Evolutionary conservation across 2,113 vertebrate species (phyloP).

Genomic region (Todiramphus saurophagus): DNA sequence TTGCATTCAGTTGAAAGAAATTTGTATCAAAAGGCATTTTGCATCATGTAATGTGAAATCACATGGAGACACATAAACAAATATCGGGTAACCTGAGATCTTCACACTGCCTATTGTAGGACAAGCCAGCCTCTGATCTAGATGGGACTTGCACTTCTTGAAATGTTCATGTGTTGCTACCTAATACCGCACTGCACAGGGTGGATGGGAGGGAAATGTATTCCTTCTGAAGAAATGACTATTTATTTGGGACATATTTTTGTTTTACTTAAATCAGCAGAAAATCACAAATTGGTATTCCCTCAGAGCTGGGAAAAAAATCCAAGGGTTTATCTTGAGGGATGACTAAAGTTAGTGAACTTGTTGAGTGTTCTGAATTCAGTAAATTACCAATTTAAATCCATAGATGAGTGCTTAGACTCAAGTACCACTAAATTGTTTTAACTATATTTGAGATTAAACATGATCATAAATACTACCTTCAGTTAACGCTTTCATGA

Average conservation of each 20-base stretch:
- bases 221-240: neutral
- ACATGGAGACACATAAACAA: neutral
- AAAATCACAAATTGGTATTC: neutral
- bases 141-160: rapidly evolving
- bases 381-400: neutral
- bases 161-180: neutral
- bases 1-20: neutral
- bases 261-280: neutral
- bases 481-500: neutral
- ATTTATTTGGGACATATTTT: neutral
- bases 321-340: neutral
- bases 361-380: neutral
- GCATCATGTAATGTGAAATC: neutral
- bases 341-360: neutral
- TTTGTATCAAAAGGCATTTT: neutral
- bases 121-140: neutral
- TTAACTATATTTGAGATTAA: neutral
- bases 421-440: neutral
- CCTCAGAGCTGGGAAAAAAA: neutral
- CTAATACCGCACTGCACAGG: neutral
- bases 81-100: neutral
- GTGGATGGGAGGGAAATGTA: neutral
- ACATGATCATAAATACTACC: neutral
- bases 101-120: neutral
- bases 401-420: neutral